Conservation (phyloP, 2,888 invertebrate genomes). For the Philereme transversata region DNA sequence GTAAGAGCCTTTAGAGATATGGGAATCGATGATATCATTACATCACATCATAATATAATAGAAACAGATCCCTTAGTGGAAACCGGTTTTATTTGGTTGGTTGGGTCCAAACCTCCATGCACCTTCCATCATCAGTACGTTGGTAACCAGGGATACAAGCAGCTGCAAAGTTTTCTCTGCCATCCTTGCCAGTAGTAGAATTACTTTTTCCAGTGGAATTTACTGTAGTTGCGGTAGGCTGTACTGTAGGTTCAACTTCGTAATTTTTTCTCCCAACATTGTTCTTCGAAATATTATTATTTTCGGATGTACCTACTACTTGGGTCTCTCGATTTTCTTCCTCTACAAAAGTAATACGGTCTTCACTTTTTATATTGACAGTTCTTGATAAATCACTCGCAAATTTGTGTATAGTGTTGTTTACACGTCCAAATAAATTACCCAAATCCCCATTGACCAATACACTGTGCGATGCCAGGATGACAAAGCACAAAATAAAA, state of each 20-base stretch:
- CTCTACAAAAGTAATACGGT: conserved; percentile 35
- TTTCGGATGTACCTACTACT: neutral
- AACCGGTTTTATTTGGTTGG: no score
- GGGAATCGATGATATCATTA: no score
- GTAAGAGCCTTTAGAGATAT: no score
- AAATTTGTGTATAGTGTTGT: conserved; percentile 44
- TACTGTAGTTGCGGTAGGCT: conserved; percentile 28
- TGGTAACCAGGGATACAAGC: conserved; percentile 60
- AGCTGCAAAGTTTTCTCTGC: conserved; percentile 61
- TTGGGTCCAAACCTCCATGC: conserved; percentile 42
- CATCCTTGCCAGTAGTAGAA: conserved; percentile 49
- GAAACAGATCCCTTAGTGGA: no score
- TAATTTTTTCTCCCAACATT: conserved; percentile 2
- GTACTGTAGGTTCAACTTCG: conserved; percentile 19
- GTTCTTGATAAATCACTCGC: conserved; percentile 45
- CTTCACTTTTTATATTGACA: conserved; percentile 29
- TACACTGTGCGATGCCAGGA: conserved; percentile 40
- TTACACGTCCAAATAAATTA: conserved; percentile 48
- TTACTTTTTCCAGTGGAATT: conserved; percentile 27
- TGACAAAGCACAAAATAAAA: conserved; percentile 46
- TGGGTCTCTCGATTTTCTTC: conserved; percentile 33
- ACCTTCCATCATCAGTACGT: conserved; percentile 67
- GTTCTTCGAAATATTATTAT: conserved; percentile 3
- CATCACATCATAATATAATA: no score
- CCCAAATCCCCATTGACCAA: conserved; percentile 47